phyloP scores from a whole-genome alignment of 2,888 invertebrate genomes.

The Scelioninae gen. 2 region DNA sequence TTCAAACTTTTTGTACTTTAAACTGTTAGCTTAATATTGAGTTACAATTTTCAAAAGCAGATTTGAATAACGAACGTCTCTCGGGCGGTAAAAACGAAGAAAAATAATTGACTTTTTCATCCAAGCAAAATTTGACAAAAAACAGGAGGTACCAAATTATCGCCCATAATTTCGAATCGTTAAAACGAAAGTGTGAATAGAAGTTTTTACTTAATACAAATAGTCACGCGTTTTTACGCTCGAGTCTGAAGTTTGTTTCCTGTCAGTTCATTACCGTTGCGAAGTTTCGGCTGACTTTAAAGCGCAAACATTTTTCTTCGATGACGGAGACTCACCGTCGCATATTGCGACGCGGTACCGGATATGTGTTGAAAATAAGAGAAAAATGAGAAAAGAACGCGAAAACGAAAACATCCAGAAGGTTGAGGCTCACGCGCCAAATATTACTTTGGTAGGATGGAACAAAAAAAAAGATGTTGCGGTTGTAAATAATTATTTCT shows the following conservation, averaged over 20 bases:
- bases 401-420: neutral
- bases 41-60: no score
- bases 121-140: no score
- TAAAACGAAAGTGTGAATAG: slow-evolving; percentile 24
- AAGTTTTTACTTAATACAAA: slow-evolving; percentile 27
- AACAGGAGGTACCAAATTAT: no score
- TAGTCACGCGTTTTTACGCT: slow-evolving; percentile 26
- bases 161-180: slow-evolving; percentile 11
- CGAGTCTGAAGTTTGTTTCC: slow-evolving; percentile 45
- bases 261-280: slow-evolving; percentile 43
- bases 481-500: no score
- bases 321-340: slow-evolving; percentile 9
- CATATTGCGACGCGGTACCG: slow-evolving; percentile 8
- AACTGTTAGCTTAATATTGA: no score
- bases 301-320: slow-evolving; percentile 44
- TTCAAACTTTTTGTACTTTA: no score
- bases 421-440: slow-evolving; percentile 1
- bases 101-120: no score
- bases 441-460: neutral
- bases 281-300: slow-evolving; percentile 29
- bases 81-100: no score
- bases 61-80: no score
- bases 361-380: slow-evolving; percentile 4
- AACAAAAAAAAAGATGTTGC: no score
- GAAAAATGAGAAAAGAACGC: neutral